Base-by-base conservation (phyloP, 2,113 vertebrate species). In the Pavo muticus region DNA sequence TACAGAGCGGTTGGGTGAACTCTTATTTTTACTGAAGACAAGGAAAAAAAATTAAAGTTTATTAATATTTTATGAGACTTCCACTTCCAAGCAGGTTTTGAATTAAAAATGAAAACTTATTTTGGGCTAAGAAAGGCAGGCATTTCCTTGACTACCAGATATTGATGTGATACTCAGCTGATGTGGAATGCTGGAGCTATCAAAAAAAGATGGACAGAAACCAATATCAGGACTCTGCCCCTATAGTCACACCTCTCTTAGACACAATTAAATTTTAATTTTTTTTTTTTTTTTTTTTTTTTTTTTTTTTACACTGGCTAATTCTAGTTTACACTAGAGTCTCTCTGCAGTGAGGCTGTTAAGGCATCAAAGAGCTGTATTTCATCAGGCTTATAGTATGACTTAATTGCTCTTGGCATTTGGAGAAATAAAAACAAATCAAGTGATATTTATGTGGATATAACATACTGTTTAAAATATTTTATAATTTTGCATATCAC, bases 351-450 rank as follows among this genome's bases (percentile, higher is more conserved):
- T 87, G 85, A 98, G 71, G 71, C 56, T 83, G 85, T 95, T 96
- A 91, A 97, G 69, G 37, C 85, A 96, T 97, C 96, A 96, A 95
- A 93, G 23, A 92, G 72, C 71, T 92, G 80, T 45, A 88, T 95
- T 96, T 97, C 29, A 88, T 84, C 90, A 91, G 72, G 72, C 61
- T 97, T 93, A 86, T 91, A 71, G 69, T 67, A 94, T 27, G 63
- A 92, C 56, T 82, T 90, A 93, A 96, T 78, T 81, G 60, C 24
- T 75, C 92, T 67, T 76, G 85, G 45, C 67, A 37, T 91, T 96
- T 87, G 9, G 44, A 88, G 79, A 87, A 90, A 89, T 76, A 95
- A 89, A 96, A 87, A 78, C 68, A 88, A 92, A 87, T 59, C 24
- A 48, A 80, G 8, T 47, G 21, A 85, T 94, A 92, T 87, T 95